A percentile compares a stretch with the other conserved stretches of the same genome.
Conservation (phyloP, 2,113 vertebrate species). For the Willisornis vidua region DNA sequence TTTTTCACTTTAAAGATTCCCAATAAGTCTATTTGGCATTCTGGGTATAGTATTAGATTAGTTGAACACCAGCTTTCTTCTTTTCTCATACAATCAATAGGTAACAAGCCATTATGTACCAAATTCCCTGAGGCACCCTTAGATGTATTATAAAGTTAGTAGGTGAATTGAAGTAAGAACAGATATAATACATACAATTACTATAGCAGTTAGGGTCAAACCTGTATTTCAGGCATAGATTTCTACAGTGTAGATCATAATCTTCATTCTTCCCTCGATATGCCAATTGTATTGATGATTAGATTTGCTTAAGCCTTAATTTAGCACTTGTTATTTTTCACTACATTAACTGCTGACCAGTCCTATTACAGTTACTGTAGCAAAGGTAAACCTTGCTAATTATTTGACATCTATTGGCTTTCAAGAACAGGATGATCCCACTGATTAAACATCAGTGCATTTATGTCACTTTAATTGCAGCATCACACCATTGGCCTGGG, state of each 20-base stretch:
- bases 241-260: background rate
- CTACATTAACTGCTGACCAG: background rate
- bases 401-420: background rate
- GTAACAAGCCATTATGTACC: background rate
- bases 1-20: background rate
- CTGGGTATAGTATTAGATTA: background rate
- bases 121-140: background rate
- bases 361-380: background rate
- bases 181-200: background rate
- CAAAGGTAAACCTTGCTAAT: background rate
- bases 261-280: background rate
- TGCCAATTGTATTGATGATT: background rate
- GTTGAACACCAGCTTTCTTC: background rate
- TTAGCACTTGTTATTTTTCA: background rate
- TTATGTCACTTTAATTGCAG: constrained; percentile 13
- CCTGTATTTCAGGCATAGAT: background rate
- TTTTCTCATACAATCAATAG: background rate
- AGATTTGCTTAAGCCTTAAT: background rate
- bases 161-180: background rate
- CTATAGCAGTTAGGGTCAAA: background rate
- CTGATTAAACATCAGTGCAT: background rate
- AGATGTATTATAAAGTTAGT: background rate
- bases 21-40: background rate
- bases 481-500: background rate
- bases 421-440: background rate